Percentiles rank a stretch among this genome's conserved stretches.
Evolutionary conservation across 37 sponge, comb jelly and placozoan species (phyloP).

Genomic region (Aphrocallistes beatrix): DNA sequence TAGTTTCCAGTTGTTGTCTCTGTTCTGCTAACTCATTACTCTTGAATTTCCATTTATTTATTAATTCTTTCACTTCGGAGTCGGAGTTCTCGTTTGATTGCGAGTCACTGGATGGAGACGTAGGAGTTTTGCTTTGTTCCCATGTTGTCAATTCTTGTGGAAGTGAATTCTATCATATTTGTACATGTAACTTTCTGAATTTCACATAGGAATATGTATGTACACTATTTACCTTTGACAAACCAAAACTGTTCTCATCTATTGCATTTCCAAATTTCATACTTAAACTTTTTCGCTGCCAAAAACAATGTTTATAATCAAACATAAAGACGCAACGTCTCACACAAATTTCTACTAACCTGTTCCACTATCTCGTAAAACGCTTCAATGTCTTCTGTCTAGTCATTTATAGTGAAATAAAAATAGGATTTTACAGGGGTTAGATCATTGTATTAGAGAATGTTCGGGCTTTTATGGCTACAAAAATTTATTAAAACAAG

Average conservation of each 20-base stretch:
- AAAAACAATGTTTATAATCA: background rate
- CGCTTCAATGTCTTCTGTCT: background rate
- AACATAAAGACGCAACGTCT: background rate
- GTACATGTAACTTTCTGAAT: too few relatives aligned
- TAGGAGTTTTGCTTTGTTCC: too few relatives aligned
- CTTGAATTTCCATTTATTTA: slow-evolving; percentile 1
- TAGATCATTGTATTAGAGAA: background rate
- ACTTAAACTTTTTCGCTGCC: background rate
- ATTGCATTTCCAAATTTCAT: background rate
- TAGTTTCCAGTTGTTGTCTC: background rate
- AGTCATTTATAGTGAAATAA: background rate
- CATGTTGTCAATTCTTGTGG: too few relatives aligned
- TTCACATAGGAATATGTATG: too few relatives aligned
- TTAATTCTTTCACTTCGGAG: background rate
- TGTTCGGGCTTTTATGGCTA: too few relatives aligned
- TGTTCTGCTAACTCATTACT: background rate
- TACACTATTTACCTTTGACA: background rate
- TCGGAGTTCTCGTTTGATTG: background rate
- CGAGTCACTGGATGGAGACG: too few relatives aligned
- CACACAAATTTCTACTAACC: background rate
- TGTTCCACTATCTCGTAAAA: background rate
- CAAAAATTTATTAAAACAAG: background rate
- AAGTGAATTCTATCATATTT: background rate
- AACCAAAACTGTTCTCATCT: background rate
- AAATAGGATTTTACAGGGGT: background rate